Evolutionary conservation across 2,797 vertebrate genomes (phyloP).

Genomic region (Anguilla pacifica): DNA sequence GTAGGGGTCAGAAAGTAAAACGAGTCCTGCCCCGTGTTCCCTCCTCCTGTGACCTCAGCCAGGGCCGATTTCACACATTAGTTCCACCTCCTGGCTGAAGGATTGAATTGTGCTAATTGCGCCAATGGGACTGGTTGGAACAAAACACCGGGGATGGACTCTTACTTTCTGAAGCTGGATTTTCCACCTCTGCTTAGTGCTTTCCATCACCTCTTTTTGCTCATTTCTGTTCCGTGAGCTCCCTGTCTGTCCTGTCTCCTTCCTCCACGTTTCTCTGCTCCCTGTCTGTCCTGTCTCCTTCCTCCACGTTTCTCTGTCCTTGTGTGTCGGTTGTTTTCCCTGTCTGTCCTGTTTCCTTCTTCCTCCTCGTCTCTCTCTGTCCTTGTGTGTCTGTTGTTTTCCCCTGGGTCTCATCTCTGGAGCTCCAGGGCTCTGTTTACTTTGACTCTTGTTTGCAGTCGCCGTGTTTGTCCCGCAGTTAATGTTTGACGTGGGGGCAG

Average conservation of each 20-base stretch:
- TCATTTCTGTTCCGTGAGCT: slow-evolving; percentile 18
- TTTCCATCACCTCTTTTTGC: neutral
- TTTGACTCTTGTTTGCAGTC: slow-evolving; percentile 72
- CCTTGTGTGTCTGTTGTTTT: neutral
- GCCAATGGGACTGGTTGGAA: too few species aligned
- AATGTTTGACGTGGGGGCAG: slow-evolving; percentile 74
- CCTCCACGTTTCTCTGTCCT: too few species aligned
- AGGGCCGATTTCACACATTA: too few species aligned
- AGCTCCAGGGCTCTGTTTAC: slow-evolving; percentile 70
- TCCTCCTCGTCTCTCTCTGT: neutral
- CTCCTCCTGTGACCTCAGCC: too few species aligned
- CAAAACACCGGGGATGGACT: too few species aligned
- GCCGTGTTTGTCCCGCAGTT: slow-evolving; percentile 76
- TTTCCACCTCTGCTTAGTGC: neutral
- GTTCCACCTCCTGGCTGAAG: too few species aligned
- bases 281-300: neutral
- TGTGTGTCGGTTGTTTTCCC: neutral
- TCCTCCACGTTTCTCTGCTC: neutral
- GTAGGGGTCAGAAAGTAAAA: too few species aligned
- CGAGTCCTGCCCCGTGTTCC: too few species aligned
- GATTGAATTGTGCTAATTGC: too few species aligned
- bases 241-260: too few species aligned
- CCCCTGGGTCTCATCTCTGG: slow-evolving; percentile 51
- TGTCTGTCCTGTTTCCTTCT: neutral
- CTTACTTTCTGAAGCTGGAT: too few species aligned